Percentiles rank a stretch among this genome's conserved stretches.
Evolutionary conservation across 2,797 vertebrate species (phyloP).

Genomic region (Lagorchestes hirsutus): DNA sequence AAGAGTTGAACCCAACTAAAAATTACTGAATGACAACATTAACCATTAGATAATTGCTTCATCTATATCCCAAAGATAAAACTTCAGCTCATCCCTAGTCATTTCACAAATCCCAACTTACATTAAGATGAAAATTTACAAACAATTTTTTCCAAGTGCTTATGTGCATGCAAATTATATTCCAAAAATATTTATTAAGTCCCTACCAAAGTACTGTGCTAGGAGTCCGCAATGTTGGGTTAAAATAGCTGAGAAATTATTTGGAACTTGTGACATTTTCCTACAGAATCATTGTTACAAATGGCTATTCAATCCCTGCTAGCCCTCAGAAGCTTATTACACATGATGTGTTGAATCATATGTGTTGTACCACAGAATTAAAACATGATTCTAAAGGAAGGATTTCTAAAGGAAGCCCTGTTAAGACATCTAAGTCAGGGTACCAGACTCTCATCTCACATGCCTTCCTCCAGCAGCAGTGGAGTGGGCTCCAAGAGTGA

Average conservation of each 20-base stretch:
- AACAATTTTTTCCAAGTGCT: background rate
- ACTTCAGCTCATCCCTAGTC: background rate
- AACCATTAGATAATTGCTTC: background rate
- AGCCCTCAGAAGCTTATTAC: background rate
- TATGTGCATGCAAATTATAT: background rate
- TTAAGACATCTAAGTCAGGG: background rate
- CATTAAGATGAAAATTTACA: background rate
- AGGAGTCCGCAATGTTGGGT: background rate
- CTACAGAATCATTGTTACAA: background rate
- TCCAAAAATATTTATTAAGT: background rate
- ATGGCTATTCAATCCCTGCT: background rate
- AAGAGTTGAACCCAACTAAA: background rate
- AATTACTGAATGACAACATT: background rate
- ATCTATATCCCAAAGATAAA: background rate
- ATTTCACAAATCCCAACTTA: background rate
- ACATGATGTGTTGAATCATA: background rate
- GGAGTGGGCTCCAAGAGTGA: background rate
- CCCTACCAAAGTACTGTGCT: background rate
- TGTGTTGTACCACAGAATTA: background rate
- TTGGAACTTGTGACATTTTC: background rate
- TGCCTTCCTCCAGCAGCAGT: background rate
- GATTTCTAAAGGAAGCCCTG: background rate
- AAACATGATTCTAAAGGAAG: background rate
- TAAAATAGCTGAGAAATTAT: background rate
- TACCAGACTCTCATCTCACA: background rate